Base-by-base conservation (phyloP, 2,113 vertebrate genomes). In the Variabilichromis moorii region DNA sequence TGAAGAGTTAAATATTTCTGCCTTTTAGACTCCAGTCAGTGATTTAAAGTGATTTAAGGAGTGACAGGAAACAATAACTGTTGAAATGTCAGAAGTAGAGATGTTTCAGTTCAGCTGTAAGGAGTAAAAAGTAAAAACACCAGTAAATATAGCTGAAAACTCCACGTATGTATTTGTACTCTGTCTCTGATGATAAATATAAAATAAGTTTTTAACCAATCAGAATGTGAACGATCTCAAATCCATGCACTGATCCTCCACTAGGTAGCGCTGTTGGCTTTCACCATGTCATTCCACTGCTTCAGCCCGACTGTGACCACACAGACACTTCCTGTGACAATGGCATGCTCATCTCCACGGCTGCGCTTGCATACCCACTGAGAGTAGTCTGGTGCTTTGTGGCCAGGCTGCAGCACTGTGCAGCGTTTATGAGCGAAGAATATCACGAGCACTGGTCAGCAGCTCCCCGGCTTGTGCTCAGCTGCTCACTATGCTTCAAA, bases 281-380 rank as follows among this genome's bases (percentile, higher is more conserved):
- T 83, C 87, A 61, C 31, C 86, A 78, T 84, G 13, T 84, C 61
- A 88, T 88, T 2, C 2, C 68, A 83, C 81, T 80, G 88, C 86
- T 93, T 55, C 26, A 82, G 68, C 88, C 89, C 83, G 83, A 7
- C n/a, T 45, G 31, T 11, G 82, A 9, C 59, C 68, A 90, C 88
- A 82, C 88, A 82, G 68, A 55, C 47, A 68, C 45, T 5, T 68
- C 87, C 88, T 66, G 61, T 78, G 37, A 88, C 11, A 31, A 31
- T 61, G 47, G 78, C 51, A 1, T 85, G 82, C 79, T 57, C 4
- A 16, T 73, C 21, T 45, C 21, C 12, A 9, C 21, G 5, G 21
- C 40, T 89, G 84, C 91, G 92, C 95, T 96, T 93, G 92, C 96
- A 93, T 95, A 96, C 93, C 97, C 96, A 96, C 94, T 97, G 97